These are phyloP conservation scores for Linepithema humile DNA, from an alignment of 1,140 invertebrate species.

Conservation along the genomic window DNA sequence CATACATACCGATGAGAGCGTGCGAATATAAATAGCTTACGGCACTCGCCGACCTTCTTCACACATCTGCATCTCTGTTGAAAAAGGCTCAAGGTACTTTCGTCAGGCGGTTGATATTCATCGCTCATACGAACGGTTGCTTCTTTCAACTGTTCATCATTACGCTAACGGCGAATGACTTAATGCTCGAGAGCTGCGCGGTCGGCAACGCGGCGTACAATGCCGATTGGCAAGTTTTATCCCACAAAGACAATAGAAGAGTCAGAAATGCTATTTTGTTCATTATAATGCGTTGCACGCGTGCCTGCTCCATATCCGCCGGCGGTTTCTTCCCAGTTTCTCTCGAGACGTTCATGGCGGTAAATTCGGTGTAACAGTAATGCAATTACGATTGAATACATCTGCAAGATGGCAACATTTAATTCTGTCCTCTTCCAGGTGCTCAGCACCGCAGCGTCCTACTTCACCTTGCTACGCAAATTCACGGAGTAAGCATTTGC, in stretches of 20 bases:
- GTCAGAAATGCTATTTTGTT: constrained; percentile 40
- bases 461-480: constrained; percentile 61
- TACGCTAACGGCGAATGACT: constrained; percentile 54
- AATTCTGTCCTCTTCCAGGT: constrained; percentile 31
- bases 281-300: constrained; percentile 40
- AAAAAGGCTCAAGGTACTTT: constrained; percentile 27
- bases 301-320: constrained; percentile 56
- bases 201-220: constrained; percentile 45
- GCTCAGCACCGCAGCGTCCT: constrained; percentile 59
- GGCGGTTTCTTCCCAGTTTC: constrained; percentile 67
- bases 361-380: constrained; percentile 5
- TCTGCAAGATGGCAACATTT: neutral
- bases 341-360: constrained; percentile 61
- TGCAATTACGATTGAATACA: neutral
- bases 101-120: constrained; percentile 30
- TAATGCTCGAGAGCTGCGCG: constrained; percentile 52
- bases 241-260: neutral
- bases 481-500: neutral
- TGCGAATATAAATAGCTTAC: neutral
- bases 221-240: constrained; percentile 23
- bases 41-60: neutral
- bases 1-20: neutral
- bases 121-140: constrained; percentile 35
- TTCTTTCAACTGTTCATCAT: constrained; percentile 54
- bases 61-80: neutral